phyloP scores from a whole-genome alignment of 2,888 invertebrate genomes.

The Deroplatys truncata region DNA sequence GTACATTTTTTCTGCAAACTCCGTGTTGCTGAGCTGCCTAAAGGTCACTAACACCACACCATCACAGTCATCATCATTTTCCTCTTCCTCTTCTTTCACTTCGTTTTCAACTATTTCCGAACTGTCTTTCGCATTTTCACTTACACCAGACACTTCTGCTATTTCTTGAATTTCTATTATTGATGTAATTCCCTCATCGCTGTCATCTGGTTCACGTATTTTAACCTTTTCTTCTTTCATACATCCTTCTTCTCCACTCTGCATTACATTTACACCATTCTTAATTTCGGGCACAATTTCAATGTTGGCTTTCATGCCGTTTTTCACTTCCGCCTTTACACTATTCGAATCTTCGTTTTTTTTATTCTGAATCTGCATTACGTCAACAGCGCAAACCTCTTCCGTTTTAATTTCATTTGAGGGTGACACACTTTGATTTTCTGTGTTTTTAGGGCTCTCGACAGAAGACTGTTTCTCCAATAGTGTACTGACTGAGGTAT shows the following conservation, averaged over 20 bases:
- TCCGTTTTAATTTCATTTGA: neutral
- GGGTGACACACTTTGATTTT: neutral
- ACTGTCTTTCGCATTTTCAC: conserved; percentile 42
- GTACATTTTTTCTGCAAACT: neutral
- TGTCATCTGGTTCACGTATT: neutral
- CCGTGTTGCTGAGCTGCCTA: neutral
- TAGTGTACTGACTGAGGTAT: neutral
- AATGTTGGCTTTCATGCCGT: neutral
- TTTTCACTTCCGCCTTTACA: neutral
- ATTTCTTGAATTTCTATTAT: conserved; percentile 3
- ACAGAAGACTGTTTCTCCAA: neutral
- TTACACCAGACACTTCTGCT: conserved; percentile 40
- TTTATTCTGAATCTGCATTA: neutral
- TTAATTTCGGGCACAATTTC: neutral
- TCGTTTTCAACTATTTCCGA: conserved; percentile 40
- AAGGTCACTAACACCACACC: neutral
- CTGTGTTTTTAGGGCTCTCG: neutral
- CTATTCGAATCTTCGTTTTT: neutral
- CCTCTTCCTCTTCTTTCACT: neutral
- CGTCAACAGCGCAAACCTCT: neutral
- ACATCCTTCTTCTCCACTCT: neutral
- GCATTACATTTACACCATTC: neutral
- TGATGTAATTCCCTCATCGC: conserved; percentile 14
- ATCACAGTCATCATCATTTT: neutral
- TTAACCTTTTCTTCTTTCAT: neutral